These are phyloP conservation scores for Mycalesis mineus DNA, from an alignment of 2,888 invertebrate genomes.

Conservation along the genomic window DNA sequence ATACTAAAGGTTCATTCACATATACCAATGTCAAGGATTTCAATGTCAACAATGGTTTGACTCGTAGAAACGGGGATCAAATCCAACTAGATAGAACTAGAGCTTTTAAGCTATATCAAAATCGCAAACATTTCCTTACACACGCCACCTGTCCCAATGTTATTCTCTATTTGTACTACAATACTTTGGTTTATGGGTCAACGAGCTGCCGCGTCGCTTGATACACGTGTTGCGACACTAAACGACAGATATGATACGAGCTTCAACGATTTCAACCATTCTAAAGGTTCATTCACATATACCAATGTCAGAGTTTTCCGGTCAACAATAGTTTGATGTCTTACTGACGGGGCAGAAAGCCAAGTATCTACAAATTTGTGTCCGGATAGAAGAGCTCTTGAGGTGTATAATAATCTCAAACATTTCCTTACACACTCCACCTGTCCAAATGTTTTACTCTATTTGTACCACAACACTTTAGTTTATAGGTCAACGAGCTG, in stretches of 20 bases:
- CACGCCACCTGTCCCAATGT: neutral
- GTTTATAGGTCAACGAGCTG: constrained; percentile 22
- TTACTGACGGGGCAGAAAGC: too few species aligned
- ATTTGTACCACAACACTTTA: neutral
- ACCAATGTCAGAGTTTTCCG: neutral
- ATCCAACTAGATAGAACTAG: too few species aligned
- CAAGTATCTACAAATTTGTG: too few species aligned
- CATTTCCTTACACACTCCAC: neutral
- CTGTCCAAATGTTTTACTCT: neutral
- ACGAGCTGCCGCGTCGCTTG: constrained; percentile 26
- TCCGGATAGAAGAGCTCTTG: too few species aligned
- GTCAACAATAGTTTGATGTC: too few species aligned
- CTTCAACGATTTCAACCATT: constrained; percentile 1
- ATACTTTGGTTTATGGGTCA: constrained; percentile 5
- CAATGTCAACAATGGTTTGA: too few species aligned
- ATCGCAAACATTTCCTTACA: neutral
- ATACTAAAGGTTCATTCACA: neutral
- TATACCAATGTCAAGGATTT: neutral
- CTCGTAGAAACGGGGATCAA: too few species aligned
- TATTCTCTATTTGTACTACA: neutral
- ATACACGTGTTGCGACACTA: constrained; percentile 31
- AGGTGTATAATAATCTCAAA: neutral
- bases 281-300: neutral
- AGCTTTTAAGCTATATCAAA: neutral
- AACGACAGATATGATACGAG: constrained; percentile 21